Percentiles rank a stretch among this genome's conserved stretches.
These are phyloP conservation scores for Platalea minor DNA, from an alignment of 2,797 vertebrate genomes.

Conservation along the genomic window DNA sequence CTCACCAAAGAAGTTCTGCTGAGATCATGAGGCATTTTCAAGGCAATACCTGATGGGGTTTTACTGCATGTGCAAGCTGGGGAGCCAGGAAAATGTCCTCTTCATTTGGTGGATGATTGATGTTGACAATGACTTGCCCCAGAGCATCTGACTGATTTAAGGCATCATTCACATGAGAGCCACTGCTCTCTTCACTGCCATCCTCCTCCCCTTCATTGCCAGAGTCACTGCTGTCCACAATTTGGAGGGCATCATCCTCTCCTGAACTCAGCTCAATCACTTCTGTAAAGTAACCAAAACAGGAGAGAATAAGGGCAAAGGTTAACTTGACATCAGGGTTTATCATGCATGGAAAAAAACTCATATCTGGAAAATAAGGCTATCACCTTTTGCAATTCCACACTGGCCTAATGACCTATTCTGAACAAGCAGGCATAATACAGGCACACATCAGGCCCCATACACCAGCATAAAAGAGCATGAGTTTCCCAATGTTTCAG, in stretches of 20 bases:
- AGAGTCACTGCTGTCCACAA: constrained; percentile 89
- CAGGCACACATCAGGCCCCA: neutral
- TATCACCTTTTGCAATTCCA: neutral
- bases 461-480: neutral
- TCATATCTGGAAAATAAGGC: neutral
- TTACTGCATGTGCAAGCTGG: constrained; percentile 91
- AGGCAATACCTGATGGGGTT: constrained; percentile 92
- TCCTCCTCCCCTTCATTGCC: constrained; percentile 85
- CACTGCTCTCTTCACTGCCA: constrained; percentile 89
- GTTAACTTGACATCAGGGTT: neutral
- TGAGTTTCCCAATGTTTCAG: neutral
- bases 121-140: constrained; percentile 92
- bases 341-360: neutral
- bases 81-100: constrained; percentile 92
- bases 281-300: constrained; percentile 74
- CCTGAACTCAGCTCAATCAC: constrained; percentile 97
- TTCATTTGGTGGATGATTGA: constrained; percentile 96
- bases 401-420: neutral
- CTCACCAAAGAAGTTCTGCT: neutral
- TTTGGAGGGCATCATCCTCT: constrained; percentile 90
- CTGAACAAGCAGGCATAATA: neutral
- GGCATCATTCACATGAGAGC: constrained; percentile 91
- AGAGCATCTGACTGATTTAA: constrained; percentile 90
- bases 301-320: neutral
- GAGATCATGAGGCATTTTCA: neutral